phyloP scores from a whole-genome alignment of 2,888 invertebrate species.

The Hirtodrosophila alboralis region DNA sequence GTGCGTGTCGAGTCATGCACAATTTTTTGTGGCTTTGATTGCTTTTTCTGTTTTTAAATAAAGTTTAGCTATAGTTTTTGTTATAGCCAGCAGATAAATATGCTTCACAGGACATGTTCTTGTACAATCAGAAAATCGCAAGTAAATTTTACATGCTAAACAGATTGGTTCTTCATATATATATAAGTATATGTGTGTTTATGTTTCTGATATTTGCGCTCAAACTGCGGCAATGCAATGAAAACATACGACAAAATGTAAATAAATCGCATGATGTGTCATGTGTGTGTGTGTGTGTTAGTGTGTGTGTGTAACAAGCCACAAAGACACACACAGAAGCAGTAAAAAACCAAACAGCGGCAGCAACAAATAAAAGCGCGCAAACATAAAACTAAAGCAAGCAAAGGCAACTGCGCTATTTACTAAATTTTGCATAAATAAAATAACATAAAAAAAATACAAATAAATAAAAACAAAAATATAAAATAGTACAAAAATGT shows the following conservation, averaged over 20 bases:
- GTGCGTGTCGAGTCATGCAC: slow-evolving; percentile 62
- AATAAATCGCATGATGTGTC: slow-evolving; percentile 69
- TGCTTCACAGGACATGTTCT: slow-evolving; percentile 42
- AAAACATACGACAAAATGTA: slow-evolving; percentile 73
- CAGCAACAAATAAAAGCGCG: slow-evolving; percentile 47
- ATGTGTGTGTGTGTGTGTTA: slow-evolving; percentile 25
- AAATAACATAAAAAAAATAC: too few species aligned
- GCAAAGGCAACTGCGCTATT: slow-evolving; percentile 66
- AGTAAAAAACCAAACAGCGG: slow-evolving; percentile 50
- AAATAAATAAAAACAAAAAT: slow-evolving; percentile 17
- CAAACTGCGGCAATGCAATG: slow-evolving; percentile 78
- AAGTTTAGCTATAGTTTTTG: slow-evolving; percentile 64
- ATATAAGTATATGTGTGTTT: slow-evolving; percentile 21
- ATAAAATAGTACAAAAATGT: slow-evolving; percentile 9
- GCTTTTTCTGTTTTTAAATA: slow-evolving; percentile 71
- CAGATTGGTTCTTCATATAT: slow-evolving; percentile 34
- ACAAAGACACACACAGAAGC: slow-evolving; percentile 43
- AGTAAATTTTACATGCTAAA: slow-evolving; percentile 66
- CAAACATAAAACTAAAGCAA: slow-evolving; percentile 75
- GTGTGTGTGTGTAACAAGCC: slow-evolving; percentile 39
- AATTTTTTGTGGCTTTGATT: slow-evolving; percentile 79
- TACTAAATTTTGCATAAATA: slow-evolving; percentile 74
- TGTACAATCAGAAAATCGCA: slow-evolving; percentile 61
- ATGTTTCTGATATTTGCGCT: slow-evolving; percentile 59
- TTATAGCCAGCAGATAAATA: slow-evolving; percentile 73